A percentile compares a stretch with the other conserved stretches of the same genome.
Evolutionary conservation across 1,140 invertebrate genomes (phyloP).

Genomic region (Pygmarrhopalites habei): DNA sequence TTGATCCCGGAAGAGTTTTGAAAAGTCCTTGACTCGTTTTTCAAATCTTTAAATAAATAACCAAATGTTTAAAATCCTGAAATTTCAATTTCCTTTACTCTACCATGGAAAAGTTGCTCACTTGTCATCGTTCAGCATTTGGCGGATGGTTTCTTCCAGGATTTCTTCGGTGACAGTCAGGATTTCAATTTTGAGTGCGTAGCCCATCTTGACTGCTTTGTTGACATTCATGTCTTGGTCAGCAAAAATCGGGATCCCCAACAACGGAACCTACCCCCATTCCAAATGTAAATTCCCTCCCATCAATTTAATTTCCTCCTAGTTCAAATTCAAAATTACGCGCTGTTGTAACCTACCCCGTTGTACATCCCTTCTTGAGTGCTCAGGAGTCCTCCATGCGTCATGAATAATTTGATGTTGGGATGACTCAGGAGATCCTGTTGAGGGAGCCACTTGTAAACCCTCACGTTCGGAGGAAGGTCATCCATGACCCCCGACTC

Average conservation of each 20-base stretch:
- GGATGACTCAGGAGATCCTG: constrained; percentile 41
- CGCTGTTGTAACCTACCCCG: constrained; percentile 44
- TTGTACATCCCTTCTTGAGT: constrained; percentile 21
- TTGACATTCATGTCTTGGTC: constrained; percentile 7
- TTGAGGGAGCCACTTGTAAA: constrained; percentile 61
- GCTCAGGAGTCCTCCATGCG: constrained; percentile 19
- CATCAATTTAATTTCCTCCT: constrained; percentile 39
- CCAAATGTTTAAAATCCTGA: background rate
- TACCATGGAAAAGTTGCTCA: background rate
- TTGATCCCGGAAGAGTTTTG: constrained; percentile 56
- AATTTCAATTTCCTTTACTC: background rate
- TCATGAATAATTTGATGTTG: constrained; percentile 38
- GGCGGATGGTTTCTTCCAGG: background rate
- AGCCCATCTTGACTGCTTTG: background rate
- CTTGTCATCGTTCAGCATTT: background rate
- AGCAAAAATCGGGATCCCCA: constrained; percentile 38
- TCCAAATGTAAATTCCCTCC: constrained; percentile 39
- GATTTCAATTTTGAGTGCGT: background rate
- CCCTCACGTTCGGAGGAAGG: constrained; percentile 56
- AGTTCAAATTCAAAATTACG: constrained; percentile 29
- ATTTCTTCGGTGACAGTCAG: background rate
- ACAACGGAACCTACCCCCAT: constrained; percentile 44
- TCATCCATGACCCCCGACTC: constrained; percentile 49
- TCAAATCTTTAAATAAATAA: constrained; percentile 43
- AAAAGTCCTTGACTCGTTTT: constrained; percentile 47